These are phyloP conservation scores for Lysiphlebus fabarum DNA, from an alignment of 1,140 invertebrate genomes.

Conservation along the genomic window DNA sequence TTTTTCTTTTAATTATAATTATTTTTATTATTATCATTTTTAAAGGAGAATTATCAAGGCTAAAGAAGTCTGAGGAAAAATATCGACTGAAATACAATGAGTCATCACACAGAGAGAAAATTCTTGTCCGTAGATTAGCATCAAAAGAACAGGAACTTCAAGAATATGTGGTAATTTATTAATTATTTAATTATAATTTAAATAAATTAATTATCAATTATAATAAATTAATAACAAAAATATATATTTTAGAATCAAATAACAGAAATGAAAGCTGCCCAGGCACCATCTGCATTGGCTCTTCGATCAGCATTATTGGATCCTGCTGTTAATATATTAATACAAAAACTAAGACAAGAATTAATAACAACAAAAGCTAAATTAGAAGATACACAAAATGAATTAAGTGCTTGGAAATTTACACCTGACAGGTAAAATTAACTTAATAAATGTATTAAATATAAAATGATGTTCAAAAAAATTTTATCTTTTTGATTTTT, in stretches of 20 bases:
- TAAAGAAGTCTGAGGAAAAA: constrained; percentile 79
- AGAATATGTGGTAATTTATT: constrained; percentile 82
- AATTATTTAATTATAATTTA: too few species aligned
- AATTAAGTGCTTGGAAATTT: constrained; percentile 97
- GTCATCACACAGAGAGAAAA: constrained; percentile 83
- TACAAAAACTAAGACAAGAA: constrained; percentile 89
- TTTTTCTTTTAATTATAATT: constrained; percentile 29
- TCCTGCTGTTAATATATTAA: constrained; percentile 92
- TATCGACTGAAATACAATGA: constrained; percentile 79
- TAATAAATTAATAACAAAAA: constrained; percentile 18
- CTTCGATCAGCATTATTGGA: constrained; percentile 83
- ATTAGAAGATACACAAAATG: constrained; percentile 95
- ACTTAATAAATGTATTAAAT: not conserved
- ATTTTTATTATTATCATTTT: constrained; percentile 42
- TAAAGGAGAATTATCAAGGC: constrained; percentile 69
- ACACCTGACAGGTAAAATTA: constrained; percentile 83
- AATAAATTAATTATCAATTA: constrained; percentile 5
- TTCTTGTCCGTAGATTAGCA: constrained; percentile 83
- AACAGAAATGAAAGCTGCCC: constrained; percentile 80
- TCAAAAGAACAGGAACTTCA: constrained; percentile 96
- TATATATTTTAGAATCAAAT: constrained; percentile 75
- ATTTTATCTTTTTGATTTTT: constrained; percentile 13
- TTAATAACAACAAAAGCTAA: constrained; percentile 83
- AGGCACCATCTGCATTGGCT: constrained; percentile 73
- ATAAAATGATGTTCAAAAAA: not conserved